Conservation (phyloP, 2,113 vertebrate species). For the Stictonetta naevosa region DNA sequence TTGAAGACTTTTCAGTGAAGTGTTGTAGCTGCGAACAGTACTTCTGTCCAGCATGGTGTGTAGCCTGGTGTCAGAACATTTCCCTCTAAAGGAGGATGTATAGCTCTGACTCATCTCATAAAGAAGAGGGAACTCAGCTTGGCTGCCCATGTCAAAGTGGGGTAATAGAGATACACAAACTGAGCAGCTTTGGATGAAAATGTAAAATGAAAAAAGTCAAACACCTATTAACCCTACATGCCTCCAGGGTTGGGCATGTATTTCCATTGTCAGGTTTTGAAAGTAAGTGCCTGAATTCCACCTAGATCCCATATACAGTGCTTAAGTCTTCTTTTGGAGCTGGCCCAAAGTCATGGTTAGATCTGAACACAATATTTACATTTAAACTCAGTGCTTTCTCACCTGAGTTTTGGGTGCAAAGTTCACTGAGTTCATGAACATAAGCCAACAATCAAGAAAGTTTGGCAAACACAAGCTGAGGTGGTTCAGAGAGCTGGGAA, state of each 20-base stretch:
- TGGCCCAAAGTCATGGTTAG: neutral
- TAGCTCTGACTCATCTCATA: neutral
- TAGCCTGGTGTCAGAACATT: neutral
- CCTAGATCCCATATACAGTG: neutral
- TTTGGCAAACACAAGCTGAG: conserved; percentile 11
- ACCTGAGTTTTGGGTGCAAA: conserved; percentile 13
- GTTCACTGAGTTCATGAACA: conserved; percentile 26
- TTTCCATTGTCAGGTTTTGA: neutral
- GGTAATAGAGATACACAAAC: neutral
- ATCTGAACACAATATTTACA: neutral
- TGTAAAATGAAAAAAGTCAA: neutral
- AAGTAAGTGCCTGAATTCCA: neutral
- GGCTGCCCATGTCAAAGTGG: neutral
- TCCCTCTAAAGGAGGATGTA: neutral
- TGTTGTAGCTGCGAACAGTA: rapidly evolving
- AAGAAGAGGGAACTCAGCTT: neutral
- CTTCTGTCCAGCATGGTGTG: rapidly evolving
- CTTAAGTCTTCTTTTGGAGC: neutral
- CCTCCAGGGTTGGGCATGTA: neutral
- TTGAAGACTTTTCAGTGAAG: neutral
- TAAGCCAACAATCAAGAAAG: neutral
- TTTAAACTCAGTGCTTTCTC: neutral
- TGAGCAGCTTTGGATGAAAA: neutral
- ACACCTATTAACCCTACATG: neutral
- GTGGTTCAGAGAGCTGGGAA: conserved; percentile 5